Percentiles rank a stretch among this genome's conserved stretches.
Conservation (phyloP, 1,140 invertebrate species). For the Drosophila paulistorum region DNA sequence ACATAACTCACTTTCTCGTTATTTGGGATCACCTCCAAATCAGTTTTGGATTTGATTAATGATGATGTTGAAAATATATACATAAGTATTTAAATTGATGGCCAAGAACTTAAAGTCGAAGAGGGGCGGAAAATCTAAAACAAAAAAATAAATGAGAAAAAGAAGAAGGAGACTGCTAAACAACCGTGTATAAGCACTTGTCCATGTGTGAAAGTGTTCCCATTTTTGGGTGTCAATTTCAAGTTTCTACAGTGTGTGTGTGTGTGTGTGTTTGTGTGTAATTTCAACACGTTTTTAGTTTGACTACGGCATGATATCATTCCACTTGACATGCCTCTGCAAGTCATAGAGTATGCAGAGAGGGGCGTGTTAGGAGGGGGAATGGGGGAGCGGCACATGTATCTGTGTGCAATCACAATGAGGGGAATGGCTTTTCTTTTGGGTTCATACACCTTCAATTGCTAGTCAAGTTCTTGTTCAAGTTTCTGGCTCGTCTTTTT, state of each 20-base stretch:
- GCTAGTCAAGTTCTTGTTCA: constrained; percentile 11
- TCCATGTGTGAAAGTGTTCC: constrained; percentile 74
- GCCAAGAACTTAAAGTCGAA: not conserved
- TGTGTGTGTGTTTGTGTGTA: not conserved
- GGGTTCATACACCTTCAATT: constrained; percentile 37
- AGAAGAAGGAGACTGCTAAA: constrained; percentile 29
- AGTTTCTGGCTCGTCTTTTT: constrained; percentile 28
- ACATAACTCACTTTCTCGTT: constrained; percentile 1
- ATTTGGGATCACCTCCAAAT: not conserved
- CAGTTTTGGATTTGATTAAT: not conserved
- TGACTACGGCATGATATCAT: constrained; percentile 27
- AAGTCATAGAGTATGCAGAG: not conserved
- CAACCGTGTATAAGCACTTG: constrained; percentile 14
- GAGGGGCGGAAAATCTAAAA: not conserved
- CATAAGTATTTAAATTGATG: not conserved
- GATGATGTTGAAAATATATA: not conserved
- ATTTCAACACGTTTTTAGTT: constrained; percentile 2
- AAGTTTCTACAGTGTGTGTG: constrained; percentile 31
- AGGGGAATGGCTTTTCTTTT: constrained; percentile 37
- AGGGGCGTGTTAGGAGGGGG: not conserved
- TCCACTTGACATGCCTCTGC: constrained; percentile 39
- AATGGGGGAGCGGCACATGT: not conserved
- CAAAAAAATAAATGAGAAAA: not conserved
- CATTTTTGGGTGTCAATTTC: constrained; percentile 70
- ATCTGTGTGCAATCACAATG: constrained; percentile 2